Evolutionary conservation across 1,140 invertebrate genomes (phyloP), one percentile per base, ranked within the genome.

Genomic region (Anthonomus grandis): DNA sequence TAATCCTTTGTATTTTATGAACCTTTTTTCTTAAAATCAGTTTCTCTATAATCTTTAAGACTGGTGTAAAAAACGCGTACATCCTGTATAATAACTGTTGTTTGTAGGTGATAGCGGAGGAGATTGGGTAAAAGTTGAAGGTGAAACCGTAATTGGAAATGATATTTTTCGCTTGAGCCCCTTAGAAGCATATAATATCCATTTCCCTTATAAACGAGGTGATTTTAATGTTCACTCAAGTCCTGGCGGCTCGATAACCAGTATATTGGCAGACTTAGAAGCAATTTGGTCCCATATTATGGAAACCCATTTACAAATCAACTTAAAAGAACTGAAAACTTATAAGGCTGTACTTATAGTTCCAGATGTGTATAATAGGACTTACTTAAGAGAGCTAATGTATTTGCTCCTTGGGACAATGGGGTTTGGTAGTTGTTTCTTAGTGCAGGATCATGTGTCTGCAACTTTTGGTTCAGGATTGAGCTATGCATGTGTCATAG

Each of bases 401-500:
- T 87, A 86, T 8, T 70, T 98, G 17, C 74, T 97, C 52, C 70
- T 97, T 3, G 83, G 81, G 63, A 85, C 86, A 48, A 82, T 98
- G 54, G 90, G 91, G 19, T 97, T 98, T 76, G 86, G 86, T 23
- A 85, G 87, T n/a, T 94, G 89, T 71, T 93, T 97, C 46, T 37
- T 48, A 50, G 53, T 67, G 17, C 73, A 92, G 83, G 90, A 93
- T 75, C 90, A 91, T 68, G 93, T 96, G 1, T 92, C 91, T 31
- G 91, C 93, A 2, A 94, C 93, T 13, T 97, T 96, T 79, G 95
- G 94, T 13, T 89, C 92, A 34, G 94, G 94, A 15, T 78, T 97
- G 12, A 87, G 90, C 19, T 90, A 86, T 72, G 93, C 93, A 6
- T 97, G 94, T 79, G 92, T 97, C 12, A 88, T 98, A 5, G 94